phyloP scores from a whole-genome alignment of 2,888 invertebrate species.

The Limnephilus lunatus region DNA sequence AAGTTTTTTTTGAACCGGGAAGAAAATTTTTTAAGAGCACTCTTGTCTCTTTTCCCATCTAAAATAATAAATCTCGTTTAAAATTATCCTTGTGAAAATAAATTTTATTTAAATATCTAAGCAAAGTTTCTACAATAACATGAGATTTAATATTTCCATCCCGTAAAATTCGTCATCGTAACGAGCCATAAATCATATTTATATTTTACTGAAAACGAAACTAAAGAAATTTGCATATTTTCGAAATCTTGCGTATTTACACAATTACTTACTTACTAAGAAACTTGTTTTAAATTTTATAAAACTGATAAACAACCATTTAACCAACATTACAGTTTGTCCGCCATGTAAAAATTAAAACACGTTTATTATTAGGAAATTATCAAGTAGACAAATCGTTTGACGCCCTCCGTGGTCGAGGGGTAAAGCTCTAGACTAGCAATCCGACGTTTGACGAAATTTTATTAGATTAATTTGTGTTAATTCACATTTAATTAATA shows the following conservation, averaged over 20 bases:
- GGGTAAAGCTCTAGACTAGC: too few species aligned
- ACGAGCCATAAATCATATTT: background rate
- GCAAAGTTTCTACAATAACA: background rate
- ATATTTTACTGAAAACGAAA: background rate
- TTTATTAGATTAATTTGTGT: too few species aligned
- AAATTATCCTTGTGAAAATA: conserved; percentile 1
- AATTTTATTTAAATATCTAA: background rate
- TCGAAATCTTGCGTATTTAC: background rate
- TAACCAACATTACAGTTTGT: too few species aligned
- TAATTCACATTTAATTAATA: too few species aligned
- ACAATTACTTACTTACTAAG: too few species aligned
- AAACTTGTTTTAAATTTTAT: too few species aligned
- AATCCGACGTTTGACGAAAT: too few species aligned
- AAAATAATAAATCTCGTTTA: conserved; percentile 11
- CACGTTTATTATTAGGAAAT: too few species aligned
- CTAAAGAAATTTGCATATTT: background rate
- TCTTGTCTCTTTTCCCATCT: background rate
- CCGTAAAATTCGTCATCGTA: background rate
- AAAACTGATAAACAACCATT: too few species aligned
- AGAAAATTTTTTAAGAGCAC: background rate
- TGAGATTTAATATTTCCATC: background rate
- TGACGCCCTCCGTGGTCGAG: too few species aligned
- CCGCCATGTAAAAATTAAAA: too few species aligned
- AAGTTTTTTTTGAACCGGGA: background rate
- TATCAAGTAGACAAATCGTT: too few species aligned